Conservation (phyloP, 2,797 vertebrate species). For the Hirundo rustica region DNA sequence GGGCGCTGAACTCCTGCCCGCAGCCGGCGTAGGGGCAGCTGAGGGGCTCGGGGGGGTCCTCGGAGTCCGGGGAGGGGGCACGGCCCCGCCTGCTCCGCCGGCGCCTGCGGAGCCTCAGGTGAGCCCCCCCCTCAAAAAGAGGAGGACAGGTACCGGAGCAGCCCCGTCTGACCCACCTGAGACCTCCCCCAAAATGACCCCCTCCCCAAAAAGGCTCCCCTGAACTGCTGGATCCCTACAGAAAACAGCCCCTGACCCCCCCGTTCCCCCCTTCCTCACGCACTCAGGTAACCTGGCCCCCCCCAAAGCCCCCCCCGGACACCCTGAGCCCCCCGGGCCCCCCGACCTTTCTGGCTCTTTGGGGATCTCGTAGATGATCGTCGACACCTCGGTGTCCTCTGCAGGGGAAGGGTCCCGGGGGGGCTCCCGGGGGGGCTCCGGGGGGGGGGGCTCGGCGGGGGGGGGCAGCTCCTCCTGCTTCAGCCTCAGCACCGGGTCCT, state of each 20-base stretch:
- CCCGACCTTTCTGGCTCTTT: slow-evolving; percentile 50
- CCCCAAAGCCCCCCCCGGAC: too few species aligned
- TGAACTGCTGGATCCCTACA: too few species aligned
- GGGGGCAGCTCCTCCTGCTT: slow-evolving; percentile 47
- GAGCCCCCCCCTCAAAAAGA: neutral
- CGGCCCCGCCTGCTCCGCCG: slow-evolving; percentile 83
- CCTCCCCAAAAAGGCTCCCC: too few species aligned
- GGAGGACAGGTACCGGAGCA: neutral
- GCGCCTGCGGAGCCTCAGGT: slow-evolving; percentile 41
- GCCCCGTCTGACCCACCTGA: neutral
- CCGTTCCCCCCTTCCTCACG: too few species aligned
- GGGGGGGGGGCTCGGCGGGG: slow-evolving; percentile 34
- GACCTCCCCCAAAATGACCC: too few species aligned
- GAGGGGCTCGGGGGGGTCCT: slow-evolving; percentile 91
- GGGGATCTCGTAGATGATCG: slow-evolving; percentile 75
- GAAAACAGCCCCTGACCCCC: too few species aligned
- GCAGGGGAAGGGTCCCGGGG: neutral
- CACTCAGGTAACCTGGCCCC: too few species aligned
- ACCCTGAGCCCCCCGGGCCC: too few species aligned
- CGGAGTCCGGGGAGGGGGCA: slow-evolving; percentile 80
- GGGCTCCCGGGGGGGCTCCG: neutral
- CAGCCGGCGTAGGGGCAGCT: slow-evolving; percentile 91
- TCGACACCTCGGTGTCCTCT: slow-evolving; percentile 52
- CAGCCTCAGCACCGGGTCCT: slow-evolving; percentile 27
- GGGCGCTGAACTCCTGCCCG: slow-evolving; percentile 88